Percentiles rank a stretch among this genome's conserved stretches.
These are phyloP conservation scores for Notospermus geniculatus DNA, from an alignment of 1,140 invertebrate species.

Conservation along the genomic window DNA sequence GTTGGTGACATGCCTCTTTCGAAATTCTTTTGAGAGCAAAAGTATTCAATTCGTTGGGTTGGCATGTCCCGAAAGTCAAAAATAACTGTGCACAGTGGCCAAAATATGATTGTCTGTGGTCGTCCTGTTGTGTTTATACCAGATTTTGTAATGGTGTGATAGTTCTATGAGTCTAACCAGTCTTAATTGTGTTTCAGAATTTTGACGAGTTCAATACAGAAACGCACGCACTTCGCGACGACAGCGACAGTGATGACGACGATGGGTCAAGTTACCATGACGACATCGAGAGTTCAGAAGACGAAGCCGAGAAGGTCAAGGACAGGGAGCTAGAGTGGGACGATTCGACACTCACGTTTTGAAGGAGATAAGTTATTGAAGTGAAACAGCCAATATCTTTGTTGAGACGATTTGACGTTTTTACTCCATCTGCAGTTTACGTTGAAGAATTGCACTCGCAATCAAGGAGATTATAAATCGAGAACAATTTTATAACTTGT, in stretches of 20 bases:
- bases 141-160: not conserved
- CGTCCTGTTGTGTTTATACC: not conserved
- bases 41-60: too few relatives aligned
- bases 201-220: slow-evolving; percentile 54
- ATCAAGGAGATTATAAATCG: too few relatives aligned
- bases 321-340: slow-evolving; percentile 65
- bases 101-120: too few relatives aligned
- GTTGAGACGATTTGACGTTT: too few relatives aligned
- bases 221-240: slow-evolving; percentile 41
- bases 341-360: slow-evolving; percentile 63
- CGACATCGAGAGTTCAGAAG: slow-evolving; percentile 63
- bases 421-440: too few relatives aligned
- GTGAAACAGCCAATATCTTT: not conserved
- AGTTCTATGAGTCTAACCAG: not conserved
- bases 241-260: slow-evolving; percentile 52
- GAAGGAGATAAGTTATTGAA: slow-evolving; percentile 2
- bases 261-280: slow-evolving; percentile 58
- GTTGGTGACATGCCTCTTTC: too few relatives aligned
- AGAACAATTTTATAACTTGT: too few relatives aligned
- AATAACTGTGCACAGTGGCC: too few relatives aligned
- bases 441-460: too few relatives aligned
- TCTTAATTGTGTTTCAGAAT: slow-evolving; percentile 34
- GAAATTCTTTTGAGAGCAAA: too few relatives aligned
- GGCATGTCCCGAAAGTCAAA: too few relatives aligned
- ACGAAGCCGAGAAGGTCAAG: slow-evolving; percentile 59